Evolutionary conservation across 2,888 invertebrate species (phyloP).

Genomic region (Dusona sp.): DNA sequence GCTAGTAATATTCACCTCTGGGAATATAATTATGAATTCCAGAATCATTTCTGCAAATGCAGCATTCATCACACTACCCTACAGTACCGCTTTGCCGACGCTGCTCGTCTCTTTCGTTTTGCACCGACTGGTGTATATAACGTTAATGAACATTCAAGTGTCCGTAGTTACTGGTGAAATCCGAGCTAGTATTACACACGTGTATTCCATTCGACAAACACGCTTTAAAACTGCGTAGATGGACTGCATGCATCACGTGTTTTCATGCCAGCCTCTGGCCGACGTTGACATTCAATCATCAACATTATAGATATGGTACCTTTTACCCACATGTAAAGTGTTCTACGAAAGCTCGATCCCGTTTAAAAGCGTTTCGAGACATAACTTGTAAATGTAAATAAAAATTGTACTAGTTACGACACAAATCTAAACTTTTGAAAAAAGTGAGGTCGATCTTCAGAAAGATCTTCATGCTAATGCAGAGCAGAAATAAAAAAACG

Average conservation of each 20-base stretch:
- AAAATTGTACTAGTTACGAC: background rate
- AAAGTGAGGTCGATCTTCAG: background rate
- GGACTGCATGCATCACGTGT: constrained; percentile 44
- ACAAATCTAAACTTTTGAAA: background rate
- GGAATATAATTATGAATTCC: constrained; percentile 32
- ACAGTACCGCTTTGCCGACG: constrained; percentile 40
- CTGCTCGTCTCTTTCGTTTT: constrained; percentile 41
- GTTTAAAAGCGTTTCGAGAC: background rate
- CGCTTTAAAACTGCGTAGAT: constrained; percentile 46
- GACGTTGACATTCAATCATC: constrained; percentile 11
- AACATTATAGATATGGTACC: constrained; percentile 5
- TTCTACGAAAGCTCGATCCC: background rate
- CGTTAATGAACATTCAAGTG: constrained; percentile 66
- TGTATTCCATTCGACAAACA: constrained; percentile 45
- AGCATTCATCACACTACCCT: constrained; percentile 38
- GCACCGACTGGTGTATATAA: constrained; percentile 5
- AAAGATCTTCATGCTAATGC: background rate
- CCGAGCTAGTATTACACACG: constrained; percentile 21
- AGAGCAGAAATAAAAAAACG: background rate
- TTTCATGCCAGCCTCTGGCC: constrained; percentile 2
- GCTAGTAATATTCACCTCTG: constrained; percentile 12
- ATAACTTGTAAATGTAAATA: background rate
- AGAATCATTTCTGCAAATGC: constrained; percentile 51
- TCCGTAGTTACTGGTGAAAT: constrained; percentile 38
- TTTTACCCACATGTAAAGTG: background rate